phyloP scores from a whole-genome alignment of 2,113 vertebrate species.

The Lates calcarifer region DNA sequence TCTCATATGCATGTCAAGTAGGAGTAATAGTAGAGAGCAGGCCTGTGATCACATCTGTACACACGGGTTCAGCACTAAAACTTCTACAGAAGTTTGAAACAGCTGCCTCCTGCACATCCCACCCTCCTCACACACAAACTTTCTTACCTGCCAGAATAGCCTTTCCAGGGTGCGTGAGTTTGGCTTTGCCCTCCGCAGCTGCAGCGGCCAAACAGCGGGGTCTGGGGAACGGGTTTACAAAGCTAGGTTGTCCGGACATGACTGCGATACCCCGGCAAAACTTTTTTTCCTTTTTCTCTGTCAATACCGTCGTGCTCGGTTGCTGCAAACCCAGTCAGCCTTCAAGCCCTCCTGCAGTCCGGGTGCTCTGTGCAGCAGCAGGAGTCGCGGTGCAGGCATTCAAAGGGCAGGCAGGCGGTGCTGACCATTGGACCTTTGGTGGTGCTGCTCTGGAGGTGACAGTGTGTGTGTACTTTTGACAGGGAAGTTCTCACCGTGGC shows the following conservation, averaged over 20 bases:
- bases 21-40: not conserved
- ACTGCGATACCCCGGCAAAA: conserved; percentile 23
- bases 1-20: not conserved
- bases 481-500: conserved; percentile 48
- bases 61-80: not conserved
- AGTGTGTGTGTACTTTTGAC: conserved; percentile 53
- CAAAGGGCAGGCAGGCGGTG: not conserved
- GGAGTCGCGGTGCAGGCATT: conserved; percentile 8
- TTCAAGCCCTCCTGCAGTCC: conserved; percentile 20
- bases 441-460: conserved; percentile 14
- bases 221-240: conserved; percentile 73
- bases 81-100: conserved; percentile 24
- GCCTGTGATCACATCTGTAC: conserved; percentile 10
- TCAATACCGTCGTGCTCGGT: not conserved
- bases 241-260: conserved; percentile 73
- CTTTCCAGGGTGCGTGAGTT: conserved; percentile 90
- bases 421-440: conserved; percentile 58
- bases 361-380: conserved; percentile 25
- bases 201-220: conserved; percentile 84
- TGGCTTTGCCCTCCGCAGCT: conserved; percentile 84
- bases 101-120: not conserved
- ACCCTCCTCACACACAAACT: not conserved
- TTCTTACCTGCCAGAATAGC: conserved; percentile 90
- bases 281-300: not conserved
- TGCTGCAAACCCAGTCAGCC: not conserved